Conservation (phyloP, 1,140 invertebrate species). For the Drosophila sturtevanti region DNA sequence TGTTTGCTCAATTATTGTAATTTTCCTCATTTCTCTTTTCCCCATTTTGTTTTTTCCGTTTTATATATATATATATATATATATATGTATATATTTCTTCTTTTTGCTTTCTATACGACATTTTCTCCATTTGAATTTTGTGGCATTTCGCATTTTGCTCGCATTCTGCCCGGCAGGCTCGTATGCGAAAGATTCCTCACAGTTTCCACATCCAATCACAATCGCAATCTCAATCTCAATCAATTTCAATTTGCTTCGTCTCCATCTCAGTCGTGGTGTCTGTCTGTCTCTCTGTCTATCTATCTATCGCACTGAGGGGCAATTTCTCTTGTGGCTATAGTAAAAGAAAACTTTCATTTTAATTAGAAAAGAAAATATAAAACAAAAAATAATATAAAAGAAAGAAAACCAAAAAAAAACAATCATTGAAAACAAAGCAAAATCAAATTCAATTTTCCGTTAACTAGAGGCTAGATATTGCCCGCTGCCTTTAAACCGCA, state of each 20-base stretch:
- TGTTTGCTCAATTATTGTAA: conserved; percentile 4
- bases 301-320: conserved; percentile 23
- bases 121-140: conserved; percentile 6
- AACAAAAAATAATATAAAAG: conserved; percentile 23
- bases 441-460: conserved; percentile 68
- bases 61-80: no score
- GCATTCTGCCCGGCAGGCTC: neutral
- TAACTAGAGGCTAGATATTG: conserved; percentile 52
- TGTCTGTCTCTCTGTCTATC: conserved; percentile 1
- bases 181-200: neutral
- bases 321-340: conserved; percentile 62
- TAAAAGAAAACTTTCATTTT: conserved; percentile 71
- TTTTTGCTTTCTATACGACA: conserved; percentile 2
- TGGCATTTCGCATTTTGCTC: conserved; percentile 8
- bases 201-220: conserved; percentile 5
- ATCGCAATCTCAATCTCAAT: conserved; percentile 21
- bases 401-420: neutral
- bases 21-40: neutral
- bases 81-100: neutral
- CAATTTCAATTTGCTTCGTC: conserved; percentile 30
- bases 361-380: conserved; percentile 54
- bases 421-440: conserved; percentile 15
- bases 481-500: conserved; percentile 52
- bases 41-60: neutral
- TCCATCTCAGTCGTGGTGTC: neutral